A percentile compares a stretch with the other conserved stretches of the same genome.
These are phyloP conservation scores for Hippopotamyrus pictus DNA, from an alignment of 2,797 vertebrate species.

Conservation along the genomic window DNA sequence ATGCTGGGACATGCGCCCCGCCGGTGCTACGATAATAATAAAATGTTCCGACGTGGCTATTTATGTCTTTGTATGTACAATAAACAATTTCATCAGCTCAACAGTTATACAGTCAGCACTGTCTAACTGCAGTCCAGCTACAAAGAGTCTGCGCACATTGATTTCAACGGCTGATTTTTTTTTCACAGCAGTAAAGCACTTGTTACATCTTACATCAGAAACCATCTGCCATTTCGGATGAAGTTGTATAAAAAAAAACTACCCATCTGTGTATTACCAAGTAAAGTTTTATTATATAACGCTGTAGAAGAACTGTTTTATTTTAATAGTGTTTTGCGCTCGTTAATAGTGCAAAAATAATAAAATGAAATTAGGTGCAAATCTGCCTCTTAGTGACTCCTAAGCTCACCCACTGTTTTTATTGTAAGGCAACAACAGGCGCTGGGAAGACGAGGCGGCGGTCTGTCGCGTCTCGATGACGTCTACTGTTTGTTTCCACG, in stretches of 20 bases:
- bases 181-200: not conserved
- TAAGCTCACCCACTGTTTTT: not conserved
- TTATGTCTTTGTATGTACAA: not conserved
- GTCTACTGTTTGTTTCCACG: slow-evolving; percentile 22
- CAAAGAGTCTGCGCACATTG: not conserved
- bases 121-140: not conserved
- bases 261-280: not conserved
- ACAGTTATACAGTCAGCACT: not conserved
- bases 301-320: not conserved
- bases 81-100: not conserved
- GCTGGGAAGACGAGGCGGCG: not conserved
- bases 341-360: slow-evolving; percentile 2
- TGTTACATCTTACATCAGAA: not conserved
- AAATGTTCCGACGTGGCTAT: not conserved
- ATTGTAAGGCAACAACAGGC: not conserved
- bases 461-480: slow-evolving; percentile 18
- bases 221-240: not conserved
- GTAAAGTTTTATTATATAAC: not conserved
- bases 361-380: slow-evolving; percentile 8
- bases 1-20: not conserved
- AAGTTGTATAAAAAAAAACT: not conserved
- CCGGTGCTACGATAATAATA: not conserved
- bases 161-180: not conserved
- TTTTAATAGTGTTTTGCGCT: not conserved
- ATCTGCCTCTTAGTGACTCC: not conserved